phyloP scores from a whole-genome alignment of 1,140 invertebrate species.

The Caenorhabditis elegans region WBcel235 BX284602.5:13673501-13674000 shows the following conservation, averaged over 20 bases:
- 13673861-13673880: constrained; percentile 17
- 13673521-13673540: too few relatives aligned
- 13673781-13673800: not conserved
- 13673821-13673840: not conserved
- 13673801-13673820: not conserved
- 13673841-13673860: too few relatives aligned
- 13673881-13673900: constrained; percentile 7
- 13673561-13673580: too few relatives aligned
- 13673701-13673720: not conserved
- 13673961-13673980: not conserved
- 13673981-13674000: not conserved
- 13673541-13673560: too few relatives aligned
- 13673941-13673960: not conserved
- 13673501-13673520: too few relatives aligned
- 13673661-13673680: too few relatives aligned
- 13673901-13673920: too few relatives aligned
- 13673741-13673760: not conserved
- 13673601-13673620: too few relatives aligned
- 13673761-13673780: not conserved
- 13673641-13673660: too few relatives aligned
- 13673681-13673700: not conserved
- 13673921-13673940: not conserved
- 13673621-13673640: too few relatives aligned
- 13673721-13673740: constrained; percentile 13
- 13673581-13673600: too few relatives aligned